Percentiles rank a stretch among this genome's conserved stretches.
Evolutionary conservation across 2,113 vertebrate genomes (phyloP).

Genomic region (Hiodon tergisus): DNA sequence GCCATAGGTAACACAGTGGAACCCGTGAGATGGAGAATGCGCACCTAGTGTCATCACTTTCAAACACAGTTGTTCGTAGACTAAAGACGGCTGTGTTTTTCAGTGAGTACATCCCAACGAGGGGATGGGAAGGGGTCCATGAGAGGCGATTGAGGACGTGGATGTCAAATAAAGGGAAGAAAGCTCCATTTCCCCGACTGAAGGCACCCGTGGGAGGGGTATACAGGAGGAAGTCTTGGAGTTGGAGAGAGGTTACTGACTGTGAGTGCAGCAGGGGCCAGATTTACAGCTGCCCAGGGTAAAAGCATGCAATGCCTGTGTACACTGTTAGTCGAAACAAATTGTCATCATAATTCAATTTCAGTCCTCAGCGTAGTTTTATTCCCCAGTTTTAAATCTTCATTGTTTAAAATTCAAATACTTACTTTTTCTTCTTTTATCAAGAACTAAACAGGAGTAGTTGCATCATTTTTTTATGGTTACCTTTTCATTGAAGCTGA

Average conservation of each 20-base stretch:
- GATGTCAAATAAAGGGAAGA: conserved; percentile 59
- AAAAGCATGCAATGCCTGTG: conserved; percentile 54
- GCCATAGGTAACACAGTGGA: neutral
- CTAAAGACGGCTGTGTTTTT: conserved; percentile 54
- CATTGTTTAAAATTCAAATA: conserved; percentile 35
- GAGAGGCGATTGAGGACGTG: conserved; percentile 42
- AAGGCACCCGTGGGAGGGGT: conserved; percentile 57
- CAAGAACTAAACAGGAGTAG: too few species aligned
- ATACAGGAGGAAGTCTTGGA: conserved; percentile 28
- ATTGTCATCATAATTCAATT: conserved; percentile 60
- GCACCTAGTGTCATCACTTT: conserved; percentile 48
- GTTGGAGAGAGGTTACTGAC: conserved; percentile 47
- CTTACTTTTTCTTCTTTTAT: too few species aligned
- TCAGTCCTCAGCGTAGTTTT: conserved; percentile 47
- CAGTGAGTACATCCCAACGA: conserved; percentile 48
- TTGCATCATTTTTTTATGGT: too few species aligned
- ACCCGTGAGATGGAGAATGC: neutral
- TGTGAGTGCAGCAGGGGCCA: conserved; percentile 45
- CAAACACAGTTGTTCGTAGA: conserved; percentile 45
- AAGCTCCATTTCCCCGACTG: conserved; percentile 56
- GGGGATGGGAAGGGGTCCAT: conserved; percentile 30
- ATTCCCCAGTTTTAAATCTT: conserved; percentile 43
- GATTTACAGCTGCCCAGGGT: conserved; percentile 58
- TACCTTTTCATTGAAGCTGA: too few species aligned
- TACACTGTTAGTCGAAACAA: conserved; percentile 37